phyloP scores from a whole-genome alignment of 2,113 vertebrate species.

The Hiodon tergisus region DNA sequence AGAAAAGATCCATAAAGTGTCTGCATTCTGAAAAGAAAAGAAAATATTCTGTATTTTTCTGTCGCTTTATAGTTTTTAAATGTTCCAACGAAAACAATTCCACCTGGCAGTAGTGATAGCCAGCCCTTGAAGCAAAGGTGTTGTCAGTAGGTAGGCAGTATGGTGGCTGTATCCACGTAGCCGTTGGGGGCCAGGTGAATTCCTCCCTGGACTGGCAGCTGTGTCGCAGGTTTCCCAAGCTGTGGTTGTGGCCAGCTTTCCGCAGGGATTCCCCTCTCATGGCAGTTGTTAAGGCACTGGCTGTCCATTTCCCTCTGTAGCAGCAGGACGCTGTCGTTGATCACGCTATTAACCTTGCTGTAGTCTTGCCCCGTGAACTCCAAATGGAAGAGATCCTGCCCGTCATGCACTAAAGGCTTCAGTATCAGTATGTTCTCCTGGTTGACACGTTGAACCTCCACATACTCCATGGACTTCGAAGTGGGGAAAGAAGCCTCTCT shows the following conservation, averaged over 20 bases:
- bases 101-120: neutral
- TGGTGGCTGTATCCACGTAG: slow-evolving; percentile 76
- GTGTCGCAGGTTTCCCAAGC: slow-evolving; percentile 47
- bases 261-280: slow-evolving; percentile 40
- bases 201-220: slow-evolving; percentile 31
- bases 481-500: slow-evolving; percentile 26
- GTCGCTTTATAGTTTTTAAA: neutral
- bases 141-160: slow-evolving; percentile 42
- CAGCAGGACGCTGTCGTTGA: slow-evolving; percentile 64
- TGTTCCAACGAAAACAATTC: neutral
- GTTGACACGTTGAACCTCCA: slow-evolving; percentile 78
- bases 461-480: slow-evolving; percentile 66
- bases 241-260: slow-evolving; percentile 34
- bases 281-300: slow-evolving; percentile 31
- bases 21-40: neutral
- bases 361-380: slow-evolving; percentile 65
- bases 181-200: slow-evolving; percentile 53
- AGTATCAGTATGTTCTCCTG: slow-evolving; percentile 65
- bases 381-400: slow-evolving; percentile 15
- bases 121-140: too few relatives aligned
- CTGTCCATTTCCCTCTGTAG: slow-evolving; percentile 60
- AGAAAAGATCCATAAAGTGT: neutral
- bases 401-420: slow-evolving; percentile 57
- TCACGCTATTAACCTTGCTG: slow-evolving; percentile 73
- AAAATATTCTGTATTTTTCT: slow-evolving; percentile 1